These are phyloP conservation scores for Bergia sp. DNA, from an alignment of 92 coral and sea anemone genomes.

Conservation along the genomic window DNA sequence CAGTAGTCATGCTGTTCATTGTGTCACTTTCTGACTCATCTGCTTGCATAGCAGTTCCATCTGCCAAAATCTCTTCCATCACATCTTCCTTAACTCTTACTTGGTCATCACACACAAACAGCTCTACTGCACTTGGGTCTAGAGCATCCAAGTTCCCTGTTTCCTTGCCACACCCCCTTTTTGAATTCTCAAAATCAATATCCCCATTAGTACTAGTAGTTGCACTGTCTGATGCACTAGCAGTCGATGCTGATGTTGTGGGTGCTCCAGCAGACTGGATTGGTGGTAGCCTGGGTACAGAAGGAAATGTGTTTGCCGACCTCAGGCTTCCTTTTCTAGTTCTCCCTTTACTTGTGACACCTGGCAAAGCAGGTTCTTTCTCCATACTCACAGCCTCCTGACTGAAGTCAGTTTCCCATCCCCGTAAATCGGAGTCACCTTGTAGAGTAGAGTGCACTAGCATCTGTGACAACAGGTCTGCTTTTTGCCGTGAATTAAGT, in stretches of 20 bases:
- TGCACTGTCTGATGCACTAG: background rate
- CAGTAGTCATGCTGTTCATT: background rate
- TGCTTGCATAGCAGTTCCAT: background rate
- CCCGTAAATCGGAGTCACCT: conserved; percentile 72
- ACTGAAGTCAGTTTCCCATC: conserved; percentile 60
- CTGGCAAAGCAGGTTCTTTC: conserved; percentile 43
- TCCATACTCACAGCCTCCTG: conserved; percentile 31
- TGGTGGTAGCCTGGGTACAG: conserved; percentile 83
- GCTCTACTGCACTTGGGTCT: conserved; percentile 26
- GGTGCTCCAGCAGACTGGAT: conserved; percentile 88
- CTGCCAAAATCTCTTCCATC: conserved; percentile 12
- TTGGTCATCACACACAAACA: background rate
- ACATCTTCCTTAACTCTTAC: background rate
- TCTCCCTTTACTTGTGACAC: conserved; percentile 45
- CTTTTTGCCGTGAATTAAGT: conserved; percentile 82
- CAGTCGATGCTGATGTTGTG: conserved; percentile 48
- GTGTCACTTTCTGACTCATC: background rate
- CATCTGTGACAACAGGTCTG: conserved; percentile 84
- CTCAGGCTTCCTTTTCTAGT: conserved; percentile 61
- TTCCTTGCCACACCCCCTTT: background rate
- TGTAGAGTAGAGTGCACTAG: conserved; percentile 83
- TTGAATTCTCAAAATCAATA: conserved; percentile 36
- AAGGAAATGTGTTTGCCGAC: conserved; percentile 64
- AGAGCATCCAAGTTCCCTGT: background rate
- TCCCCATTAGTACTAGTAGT: conserved; percentile 10